These are phyloP conservation scores for Oncopeltus fasciatus DNA, from an alignment of 1,140 invertebrate genomes.

Conservation along the genomic window DNA sequence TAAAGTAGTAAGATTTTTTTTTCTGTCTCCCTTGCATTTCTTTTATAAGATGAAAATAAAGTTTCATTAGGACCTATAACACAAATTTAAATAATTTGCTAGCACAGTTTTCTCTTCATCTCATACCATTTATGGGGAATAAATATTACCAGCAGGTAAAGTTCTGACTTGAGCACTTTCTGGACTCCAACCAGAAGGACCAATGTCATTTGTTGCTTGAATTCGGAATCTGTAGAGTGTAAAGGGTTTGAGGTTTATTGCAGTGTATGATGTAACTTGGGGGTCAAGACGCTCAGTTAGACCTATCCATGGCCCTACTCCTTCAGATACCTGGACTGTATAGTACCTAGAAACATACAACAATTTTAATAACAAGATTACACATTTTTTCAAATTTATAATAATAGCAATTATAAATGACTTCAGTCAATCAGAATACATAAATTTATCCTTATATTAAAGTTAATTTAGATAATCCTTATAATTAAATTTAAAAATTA, in stretches of 20 bases:
- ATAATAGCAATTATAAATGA: too few species aligned
- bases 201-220: constrained; percentile 90
- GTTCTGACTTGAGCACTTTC: constrained; percentile 80
- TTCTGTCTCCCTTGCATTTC: too few species aligned
- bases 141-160: constrained; percentile 51
- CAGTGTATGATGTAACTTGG: constrained; percentile 66
- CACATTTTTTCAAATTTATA: too few species aligned
- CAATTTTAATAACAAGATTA: background rate
- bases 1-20: too few species aligned
- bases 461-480: too few species aligned
- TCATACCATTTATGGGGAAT: background rate
- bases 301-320: constrained; percentile 62
- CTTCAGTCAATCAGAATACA: too few species aligned
- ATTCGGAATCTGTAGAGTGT: constrained; percentile 87
- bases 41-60: too few species aligned
- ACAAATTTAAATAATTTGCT: constrained; percentile 13
- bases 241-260: constrained; percentile 68
- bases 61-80: too few species aligned
- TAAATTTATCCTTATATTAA: too few species aligned
- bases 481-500: too few species aligned
- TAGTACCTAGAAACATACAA: constrained; percentile 56
- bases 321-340: constrained; percentile 76
- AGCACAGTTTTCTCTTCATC: constrained; percentile 1
- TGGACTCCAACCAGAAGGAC: constrained; percentile 77
- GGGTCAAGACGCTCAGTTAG: constrained; percentile 73